Evolutionary conservation across 30 jellyfish, hydroid and myxozoan species (phyloP).

Genomic region (Nemopilema nomurai): DNA sequence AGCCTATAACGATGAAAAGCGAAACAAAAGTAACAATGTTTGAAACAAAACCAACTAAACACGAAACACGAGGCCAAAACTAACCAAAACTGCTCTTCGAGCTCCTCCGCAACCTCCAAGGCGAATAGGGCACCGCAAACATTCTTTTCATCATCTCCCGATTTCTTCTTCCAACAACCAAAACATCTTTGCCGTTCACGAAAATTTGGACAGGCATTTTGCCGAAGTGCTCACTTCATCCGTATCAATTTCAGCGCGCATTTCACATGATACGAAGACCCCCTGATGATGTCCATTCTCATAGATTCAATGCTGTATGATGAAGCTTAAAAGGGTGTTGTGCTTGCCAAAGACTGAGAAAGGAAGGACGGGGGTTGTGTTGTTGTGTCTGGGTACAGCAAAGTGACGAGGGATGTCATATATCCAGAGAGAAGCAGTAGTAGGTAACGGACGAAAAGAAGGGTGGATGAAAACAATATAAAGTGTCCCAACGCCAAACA

Average conservation of each 20-base stretch:
- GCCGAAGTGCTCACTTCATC: not conserved
- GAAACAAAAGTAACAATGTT: no score
- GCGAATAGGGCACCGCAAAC: conserved; percentile 58
- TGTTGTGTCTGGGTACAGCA: not conserved
- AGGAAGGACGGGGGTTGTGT: not conserved
- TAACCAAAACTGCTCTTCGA: not conserved
- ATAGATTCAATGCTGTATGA: not conserved
- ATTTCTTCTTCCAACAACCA: not conserved
- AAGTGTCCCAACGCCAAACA: no score
- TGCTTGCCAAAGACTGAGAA: not conserved
- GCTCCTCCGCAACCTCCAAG: conserved; percentile 53
- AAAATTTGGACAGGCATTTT: conserved; percentile 1
- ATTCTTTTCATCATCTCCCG: conserved; percentile 30
- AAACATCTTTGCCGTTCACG: conserved; percentile 1
- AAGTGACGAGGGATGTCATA: no score
- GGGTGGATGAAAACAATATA: not conserved
- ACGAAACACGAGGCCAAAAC: no score
- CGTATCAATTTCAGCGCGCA: conserved; percentile 2
- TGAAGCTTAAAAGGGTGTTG: not conserved
- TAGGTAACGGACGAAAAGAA: not conserved
- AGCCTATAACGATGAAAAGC: no score
- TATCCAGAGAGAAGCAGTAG: not conserved
- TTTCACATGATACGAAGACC: not conserved
- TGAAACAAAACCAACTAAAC: no score
- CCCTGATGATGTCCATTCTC: not conserved